Percentiles rank a stretch among this genome's conserved stretches.
These are phyloP conservation scores for Megastigmus dorsalis DNA, from an alignment of 2,888 invertebrate species.

Conservation along the genomic window DNA sequence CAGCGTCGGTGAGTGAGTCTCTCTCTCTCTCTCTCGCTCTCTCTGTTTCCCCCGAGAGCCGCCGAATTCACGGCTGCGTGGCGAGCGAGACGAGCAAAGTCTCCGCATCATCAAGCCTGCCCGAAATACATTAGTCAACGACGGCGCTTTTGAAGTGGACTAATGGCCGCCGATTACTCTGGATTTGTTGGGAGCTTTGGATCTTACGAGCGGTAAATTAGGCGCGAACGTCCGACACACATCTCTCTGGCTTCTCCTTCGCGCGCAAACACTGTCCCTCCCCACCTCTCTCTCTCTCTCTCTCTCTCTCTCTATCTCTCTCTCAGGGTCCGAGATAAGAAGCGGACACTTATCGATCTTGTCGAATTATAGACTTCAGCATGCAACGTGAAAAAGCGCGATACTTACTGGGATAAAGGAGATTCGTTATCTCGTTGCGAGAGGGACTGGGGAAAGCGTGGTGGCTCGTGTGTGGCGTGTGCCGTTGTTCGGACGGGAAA, in stretches of 20 bases:
- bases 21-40: background rate
- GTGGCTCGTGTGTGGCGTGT: background rate
- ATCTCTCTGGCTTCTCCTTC: background rate
- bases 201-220: constrained; percentile 51
- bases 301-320: too few relatives aligned
- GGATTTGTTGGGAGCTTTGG: constrained; percentile 43
- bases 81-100: too few relatives aligned
- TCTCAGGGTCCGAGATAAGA: background rate
- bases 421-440: too few relatives aligned
- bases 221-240: constrained; percentile 30
- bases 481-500: too few relatives aligned
- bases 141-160: constrained; percentile 43
- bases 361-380: constrained; percentile 18
- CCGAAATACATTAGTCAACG: constrained; percentile 42
- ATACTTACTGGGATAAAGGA: too few relatives aligned
- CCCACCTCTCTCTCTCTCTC: too few relatives aligned
- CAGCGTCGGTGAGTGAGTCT: background rate
- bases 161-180: constrained; percentile 46
- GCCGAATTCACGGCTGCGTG: constrained; percentile 12
- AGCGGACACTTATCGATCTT: constrained; percentile 38
- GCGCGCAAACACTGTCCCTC: too few relatives aligned
- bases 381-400: background rate
- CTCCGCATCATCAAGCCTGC: constrained; percentile 8
- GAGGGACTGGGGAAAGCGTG: too few relatives aligned
- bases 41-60: background rate